A percentile compares a stretch with the other conserved stretches of the same genome.
Evolutionary conservation across 1,140 invertebrate genomes (phyloP).

Genomic region (Dendrolimus kikuchii): DNA sequence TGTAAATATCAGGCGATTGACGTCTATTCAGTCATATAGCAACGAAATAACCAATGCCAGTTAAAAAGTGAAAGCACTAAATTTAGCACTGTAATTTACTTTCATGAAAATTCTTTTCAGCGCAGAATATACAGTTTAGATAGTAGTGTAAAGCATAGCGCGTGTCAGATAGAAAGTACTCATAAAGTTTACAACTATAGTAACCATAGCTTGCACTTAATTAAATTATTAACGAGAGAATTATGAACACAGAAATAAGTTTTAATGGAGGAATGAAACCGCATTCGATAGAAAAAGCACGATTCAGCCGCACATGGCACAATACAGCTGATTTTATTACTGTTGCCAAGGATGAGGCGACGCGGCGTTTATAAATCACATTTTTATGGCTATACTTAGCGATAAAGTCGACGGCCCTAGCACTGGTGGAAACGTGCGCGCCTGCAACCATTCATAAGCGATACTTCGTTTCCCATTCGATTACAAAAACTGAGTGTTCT

Average conservation of each 20-base stretch:
- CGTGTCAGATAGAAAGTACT: no score
- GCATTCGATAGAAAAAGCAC: conserved; percentile 25
- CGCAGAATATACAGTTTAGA: no score
- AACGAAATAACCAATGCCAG: no score
- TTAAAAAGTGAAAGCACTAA: no score
- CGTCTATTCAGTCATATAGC: no score
- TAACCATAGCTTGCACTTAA: not conserved
- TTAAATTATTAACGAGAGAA: conserved; percentile 1
- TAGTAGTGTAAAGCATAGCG: no score
- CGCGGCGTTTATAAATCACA: conserved; percentile 46
- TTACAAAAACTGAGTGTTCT: no score
- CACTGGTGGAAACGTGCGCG: conserved; percentile 23
- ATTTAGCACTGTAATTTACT: no score
- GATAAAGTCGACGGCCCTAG: conserved; percentile 42
- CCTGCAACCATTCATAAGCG: not conserved
- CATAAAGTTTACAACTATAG: not conserved
- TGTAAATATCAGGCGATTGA: no score
- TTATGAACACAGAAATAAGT: not conserved
- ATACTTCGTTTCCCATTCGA: no score
- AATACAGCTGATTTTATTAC: conserved; percentile 37
- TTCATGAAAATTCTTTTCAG: no score
- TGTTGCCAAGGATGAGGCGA: conserved; percentile 30
- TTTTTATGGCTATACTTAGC: conserved; percentile 48
- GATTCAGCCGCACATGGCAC: conserved; percentile 31
- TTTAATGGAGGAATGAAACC: conserved; percentile 19